These are phyloP conservation scores for Aphelocoma coerulescens DNA, from an alignment of 2,113 vertebrate species.

Conservation along the genomic window DNA sequence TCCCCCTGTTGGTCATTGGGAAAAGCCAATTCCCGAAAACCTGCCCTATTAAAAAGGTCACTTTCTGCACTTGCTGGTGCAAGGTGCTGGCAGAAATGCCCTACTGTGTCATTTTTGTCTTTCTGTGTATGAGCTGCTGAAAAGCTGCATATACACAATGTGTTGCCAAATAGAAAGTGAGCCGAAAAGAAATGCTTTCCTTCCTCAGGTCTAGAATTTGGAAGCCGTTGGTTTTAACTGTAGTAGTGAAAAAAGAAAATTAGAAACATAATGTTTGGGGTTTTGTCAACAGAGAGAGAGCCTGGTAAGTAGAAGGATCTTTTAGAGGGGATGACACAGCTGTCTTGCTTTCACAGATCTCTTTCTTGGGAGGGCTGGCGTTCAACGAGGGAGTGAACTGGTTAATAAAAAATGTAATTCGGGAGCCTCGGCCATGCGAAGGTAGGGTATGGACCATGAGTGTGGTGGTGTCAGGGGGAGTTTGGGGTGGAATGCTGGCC, in stretches of 20 bases:
- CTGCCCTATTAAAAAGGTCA: neutral
- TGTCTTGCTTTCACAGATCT: conserved; percentile 81
- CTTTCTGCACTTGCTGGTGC: neutral
- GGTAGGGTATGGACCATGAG: conserved; percentile 66
- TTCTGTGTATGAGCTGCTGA: neutral
- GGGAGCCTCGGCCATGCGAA: conserved; percentile 92
- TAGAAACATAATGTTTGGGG: neutral
- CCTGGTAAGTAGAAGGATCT: neutral
- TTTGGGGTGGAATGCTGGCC: neutral
- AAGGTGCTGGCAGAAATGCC: neutral
- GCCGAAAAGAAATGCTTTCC: neutral
- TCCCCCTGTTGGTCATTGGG: conserved; percentile 18
- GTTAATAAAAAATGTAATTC: conserved; percentile 92
- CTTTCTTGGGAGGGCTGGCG: conserved; percentile 90
- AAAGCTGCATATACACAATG: neutral
- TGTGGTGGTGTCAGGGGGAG: neutral
- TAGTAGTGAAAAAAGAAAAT: neutral
- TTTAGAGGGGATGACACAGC: neutral
- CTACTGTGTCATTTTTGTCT: neutral
- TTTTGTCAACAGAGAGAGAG: neutral
- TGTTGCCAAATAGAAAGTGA: neutral
- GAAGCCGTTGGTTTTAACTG: neutral
- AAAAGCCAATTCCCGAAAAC: neutral
- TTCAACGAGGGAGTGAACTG: conserved; percentile 96
- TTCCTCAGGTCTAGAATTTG: neutral